Conservation (phyloP, 2,113 vertebrate genomes). For the Brienomyrus brachyistius region DNA sequence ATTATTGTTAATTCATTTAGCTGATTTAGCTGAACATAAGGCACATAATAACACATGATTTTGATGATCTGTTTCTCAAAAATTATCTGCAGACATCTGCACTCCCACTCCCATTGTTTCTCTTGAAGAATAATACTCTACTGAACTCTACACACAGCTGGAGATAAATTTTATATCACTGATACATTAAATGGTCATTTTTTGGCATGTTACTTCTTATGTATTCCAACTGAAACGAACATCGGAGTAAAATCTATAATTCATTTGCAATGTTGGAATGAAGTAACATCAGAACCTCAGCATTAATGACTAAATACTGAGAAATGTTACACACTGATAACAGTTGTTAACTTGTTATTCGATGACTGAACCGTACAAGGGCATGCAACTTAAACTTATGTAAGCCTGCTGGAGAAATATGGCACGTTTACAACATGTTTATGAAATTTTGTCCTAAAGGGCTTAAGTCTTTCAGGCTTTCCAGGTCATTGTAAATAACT, state of each 20-base stretch:
- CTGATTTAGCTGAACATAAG: not conserved
- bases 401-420: not conserved
- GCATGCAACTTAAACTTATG: not conserved
- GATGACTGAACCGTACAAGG: not conserved
- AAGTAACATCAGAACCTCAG: slow-evolving; percentile 28
- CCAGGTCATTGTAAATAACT: slow-evolving; percentile 60
- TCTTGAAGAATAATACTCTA: not conserved
- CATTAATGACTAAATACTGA: slow-evolving; percentile 47
- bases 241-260: not conserved
- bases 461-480: slow-evolving; percentile 41
- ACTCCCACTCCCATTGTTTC: not conserved
- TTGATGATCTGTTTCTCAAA: not conserved
- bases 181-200: not conserved
- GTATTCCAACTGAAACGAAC: not conserved
- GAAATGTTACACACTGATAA: slow-evolving; percentile 40
- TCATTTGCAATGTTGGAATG: slow-evolving; percentile 22
- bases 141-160: not conserved
- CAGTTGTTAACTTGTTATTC: slow-evolving; percentile 25
- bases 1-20: not conserved
- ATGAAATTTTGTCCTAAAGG: slow-evolving; percentile 30
- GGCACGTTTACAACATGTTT: not conserved
- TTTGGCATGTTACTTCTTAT: not conserved
- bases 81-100: not conserved
- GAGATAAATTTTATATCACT: not conserved
- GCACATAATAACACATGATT: not conserved